Conservation (phyloP, 2,113 vertebrate genomes). For the Brachyhypopomus gauderio region DNA sequence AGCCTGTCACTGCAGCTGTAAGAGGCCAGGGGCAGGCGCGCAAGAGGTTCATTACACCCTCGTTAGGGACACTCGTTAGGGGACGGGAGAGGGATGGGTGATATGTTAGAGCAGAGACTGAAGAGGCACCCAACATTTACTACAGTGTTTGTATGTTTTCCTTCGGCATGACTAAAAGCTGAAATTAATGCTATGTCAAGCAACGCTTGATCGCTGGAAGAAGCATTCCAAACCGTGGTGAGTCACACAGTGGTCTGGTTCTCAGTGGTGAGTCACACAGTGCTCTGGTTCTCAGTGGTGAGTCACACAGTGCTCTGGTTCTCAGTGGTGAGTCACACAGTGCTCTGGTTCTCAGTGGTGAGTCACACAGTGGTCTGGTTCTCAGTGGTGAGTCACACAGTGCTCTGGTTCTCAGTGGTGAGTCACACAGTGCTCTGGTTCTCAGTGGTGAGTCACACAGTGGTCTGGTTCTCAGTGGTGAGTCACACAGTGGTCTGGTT, state of each 20-base stretch:
- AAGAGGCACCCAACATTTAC: neutral
- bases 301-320: too few species aligned
- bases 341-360: neutral
- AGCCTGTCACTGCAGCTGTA: conserved; percentile 42
- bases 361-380: too few species aligned
- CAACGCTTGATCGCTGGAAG: neutral
- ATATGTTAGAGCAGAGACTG: conserved; percentile 6
- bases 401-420: neutral
- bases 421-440: too few species aligned
- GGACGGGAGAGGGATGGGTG: conserved; percentile 6
- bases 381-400: too few species aligned
- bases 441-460: too few species aligned
- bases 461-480: too few species aligned
- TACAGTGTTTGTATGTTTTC: neutral
- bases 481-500: neutral
- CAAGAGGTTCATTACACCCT: conserved; percentile 26
- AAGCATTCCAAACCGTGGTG: neutral
- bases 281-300: neutral
- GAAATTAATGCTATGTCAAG: conserved; percentile 26
- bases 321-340: too few species aligned
- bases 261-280: neutral
- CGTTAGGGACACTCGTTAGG: conserved; percentile 30
- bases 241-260: neutral
- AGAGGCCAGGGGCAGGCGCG: neutral
- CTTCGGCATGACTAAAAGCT: conserved; percentile 14